Base-by-base conservation (phyloP, 2,113 vertebrate species). In the Petaurus breviceps region DNA sequence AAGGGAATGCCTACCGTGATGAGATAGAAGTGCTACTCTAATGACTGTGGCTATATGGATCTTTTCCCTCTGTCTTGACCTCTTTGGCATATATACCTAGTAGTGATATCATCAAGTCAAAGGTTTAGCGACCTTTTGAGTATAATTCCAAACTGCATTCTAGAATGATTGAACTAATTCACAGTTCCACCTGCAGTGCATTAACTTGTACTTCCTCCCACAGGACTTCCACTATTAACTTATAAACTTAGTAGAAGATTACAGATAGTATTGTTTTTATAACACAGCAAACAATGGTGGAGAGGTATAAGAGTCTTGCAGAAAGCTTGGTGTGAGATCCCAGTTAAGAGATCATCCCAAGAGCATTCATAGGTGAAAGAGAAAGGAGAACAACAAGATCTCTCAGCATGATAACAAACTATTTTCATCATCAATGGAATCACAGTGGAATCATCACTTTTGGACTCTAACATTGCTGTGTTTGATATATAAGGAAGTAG, bases 181-280 rank as follows among this genome's bases (percentile, higher is more conserved):
- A 26, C 37, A 24, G 61, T 49, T 89, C 50, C 51, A 93, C 53
- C 46, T 84, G 46, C 16, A 89, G 50, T 2, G 22, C 11, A 31
- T 51, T 50, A 54, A 50, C 92, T 89, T 49, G 26, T 25, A 3
- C 26, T 10, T 61, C n/a, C 51, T 49, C 84, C 51, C 50, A 94
- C 53, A 77, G 31, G 93, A 84, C 93, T 90, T 90, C 51, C 26
- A 50, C 84, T 9, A 14, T 68, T 53, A 49, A 61, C 28, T 92
- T 91, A 93, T 92, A 94, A 23, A 89, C 51, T 95, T 54, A 43
- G 46, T 94, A 51, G 96, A 94, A 94, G 31, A 53, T 92, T 61
- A n/a, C 28, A 24, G 50, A 37, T 25, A 37, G 28, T 24, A 37
- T 37, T 68, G 11, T 68, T 68, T 68, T 68, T 37, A 68, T 68